These are phyloP conservation scores for Sphyrna mokarran DNA, from an alignment of 2,113 vertebrate species.

Conservation along the genomic window DNA sequence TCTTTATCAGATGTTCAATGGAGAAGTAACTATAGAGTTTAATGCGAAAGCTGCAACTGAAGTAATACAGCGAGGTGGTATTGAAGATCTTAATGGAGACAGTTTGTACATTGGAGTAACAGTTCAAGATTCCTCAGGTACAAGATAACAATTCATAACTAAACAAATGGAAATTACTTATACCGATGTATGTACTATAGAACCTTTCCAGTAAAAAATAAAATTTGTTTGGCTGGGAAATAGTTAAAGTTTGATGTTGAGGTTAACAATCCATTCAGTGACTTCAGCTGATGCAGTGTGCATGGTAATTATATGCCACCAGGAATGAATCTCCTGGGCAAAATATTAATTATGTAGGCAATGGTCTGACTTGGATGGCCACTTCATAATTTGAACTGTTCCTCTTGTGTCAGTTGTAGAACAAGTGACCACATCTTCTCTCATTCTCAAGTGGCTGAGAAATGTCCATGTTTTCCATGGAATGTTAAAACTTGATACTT, in stretches of 20 bases:
- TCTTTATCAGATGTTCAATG: conserved; percentile 53
- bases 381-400: neutral
- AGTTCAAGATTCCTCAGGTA: conserved; percentile 58
- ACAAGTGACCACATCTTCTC: neutral
- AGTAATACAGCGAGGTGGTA: conserved; percentile 47
- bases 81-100: conserved; percentile 55
- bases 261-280: neutral
- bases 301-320: neutral
- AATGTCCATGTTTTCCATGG: neutral
- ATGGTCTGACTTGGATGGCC: neutral
- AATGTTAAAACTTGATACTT: neutral
- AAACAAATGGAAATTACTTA: neutral
- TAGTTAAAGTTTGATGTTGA: neutral
- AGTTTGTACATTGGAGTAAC: conserved; percentile 58
- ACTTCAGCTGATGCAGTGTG: neutral
- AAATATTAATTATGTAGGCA: neutral
- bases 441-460: neutral
- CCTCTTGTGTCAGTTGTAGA: neutral
- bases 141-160: conserved; percentile 6
- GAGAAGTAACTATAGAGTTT: conserved; percentile 51
- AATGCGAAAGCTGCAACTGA: conserved; percentile 51
- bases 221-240: neutral
- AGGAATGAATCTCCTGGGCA: neutral
- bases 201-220: neutral
- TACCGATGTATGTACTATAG: neutral